phyloP scores from a whole-genome alignment of 2,888 invertebrate species.

The Thalpophila matura region DNA sequence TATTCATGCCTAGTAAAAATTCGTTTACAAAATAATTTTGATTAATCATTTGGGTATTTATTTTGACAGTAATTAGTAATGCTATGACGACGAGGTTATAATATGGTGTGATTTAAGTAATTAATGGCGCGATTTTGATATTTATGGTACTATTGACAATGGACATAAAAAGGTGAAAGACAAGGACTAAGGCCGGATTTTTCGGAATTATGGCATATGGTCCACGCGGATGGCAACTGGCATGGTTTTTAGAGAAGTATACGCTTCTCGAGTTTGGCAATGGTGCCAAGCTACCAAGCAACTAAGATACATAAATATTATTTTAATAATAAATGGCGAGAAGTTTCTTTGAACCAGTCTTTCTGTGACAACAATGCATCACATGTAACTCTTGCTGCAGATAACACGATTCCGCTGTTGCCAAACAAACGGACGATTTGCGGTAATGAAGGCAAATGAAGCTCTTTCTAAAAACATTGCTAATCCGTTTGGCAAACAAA shows the following conservation, averaged over 20 bases:
- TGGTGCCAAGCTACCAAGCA: no score
- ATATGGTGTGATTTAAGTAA: conserved; percentile 20
- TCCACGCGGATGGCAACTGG: no score
- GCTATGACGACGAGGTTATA: conserved; percentile 31
- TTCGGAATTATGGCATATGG: no score
- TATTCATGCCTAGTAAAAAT: no score
- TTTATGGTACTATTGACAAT: conserved; percentile 11
- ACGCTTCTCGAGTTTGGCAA: no score
- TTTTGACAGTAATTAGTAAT: conserved; percentile 30
- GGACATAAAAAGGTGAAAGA: conserved; percentile 10
- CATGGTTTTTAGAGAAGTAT: no score
- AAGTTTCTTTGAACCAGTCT: neutral
- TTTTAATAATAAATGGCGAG: conserved; percentile 3
- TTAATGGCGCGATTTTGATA: conserved; percentile 23
- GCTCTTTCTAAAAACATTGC: conserved; percentile 34
- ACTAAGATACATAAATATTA: no score
- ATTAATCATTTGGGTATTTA: neutral
- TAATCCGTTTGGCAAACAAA: conserved; percentile 21
- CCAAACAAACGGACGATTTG: conserved; percentile 33
- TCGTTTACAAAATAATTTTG: no score
- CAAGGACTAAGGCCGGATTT: no score
- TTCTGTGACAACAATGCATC: conserved; percentile 22
- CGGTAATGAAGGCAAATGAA: conserved; percentile 1
- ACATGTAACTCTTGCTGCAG: conserved; percentile 15
- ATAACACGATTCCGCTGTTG: conserved; percentile 33